A percentile compares a stretch with the other conserved stretches of the same genome.
Conservation (phyloP, 1,140 invertebrate species). For the Drosophila lowei region DNA sequence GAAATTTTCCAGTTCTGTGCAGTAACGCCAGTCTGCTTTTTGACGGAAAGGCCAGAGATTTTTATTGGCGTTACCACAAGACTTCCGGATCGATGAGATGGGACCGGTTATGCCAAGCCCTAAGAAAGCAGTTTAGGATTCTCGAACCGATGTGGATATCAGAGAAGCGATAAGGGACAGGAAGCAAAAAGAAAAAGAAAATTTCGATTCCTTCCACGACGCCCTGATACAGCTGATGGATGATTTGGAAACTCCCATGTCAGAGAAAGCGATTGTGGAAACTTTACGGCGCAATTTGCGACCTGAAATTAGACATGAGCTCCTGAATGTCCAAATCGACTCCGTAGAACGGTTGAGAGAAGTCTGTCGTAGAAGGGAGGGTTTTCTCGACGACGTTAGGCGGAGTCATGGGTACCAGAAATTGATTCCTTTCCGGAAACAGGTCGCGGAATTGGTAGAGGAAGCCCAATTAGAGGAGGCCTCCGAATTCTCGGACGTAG, state of each 20-base stretch:
- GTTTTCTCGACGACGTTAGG: constrained; percentile 10
- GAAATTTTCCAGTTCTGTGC: too few species aligned
- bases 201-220: background rate
- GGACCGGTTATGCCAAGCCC: background rate
- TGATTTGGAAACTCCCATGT: too few species aligned
- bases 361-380: constrained; percentile 1
- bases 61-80: too few species aligned
- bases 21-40: too few species aligned
- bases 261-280: too few species aligned
- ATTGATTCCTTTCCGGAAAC: constrained; percentile 1
- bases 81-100: too few species aligned
- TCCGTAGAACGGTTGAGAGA: constrained; percentile 4
- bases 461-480: background rate
- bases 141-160: constrained; percentile 4
- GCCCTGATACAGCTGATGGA: too few species aligned
- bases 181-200: background rate
- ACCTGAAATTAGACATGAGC: background rate
- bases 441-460: constrained; percentile 6
- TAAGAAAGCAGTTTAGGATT: background rate
- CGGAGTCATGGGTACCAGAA: constrained; percentile 1
- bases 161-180: background rate
- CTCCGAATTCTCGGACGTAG: background rate
- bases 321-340: background rate
- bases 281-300: too few species aligned
- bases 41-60: too few species aligned